Conservation (phyloP, 2,797 vertebrate species). For the Sebastes trivittatus region DNA sequence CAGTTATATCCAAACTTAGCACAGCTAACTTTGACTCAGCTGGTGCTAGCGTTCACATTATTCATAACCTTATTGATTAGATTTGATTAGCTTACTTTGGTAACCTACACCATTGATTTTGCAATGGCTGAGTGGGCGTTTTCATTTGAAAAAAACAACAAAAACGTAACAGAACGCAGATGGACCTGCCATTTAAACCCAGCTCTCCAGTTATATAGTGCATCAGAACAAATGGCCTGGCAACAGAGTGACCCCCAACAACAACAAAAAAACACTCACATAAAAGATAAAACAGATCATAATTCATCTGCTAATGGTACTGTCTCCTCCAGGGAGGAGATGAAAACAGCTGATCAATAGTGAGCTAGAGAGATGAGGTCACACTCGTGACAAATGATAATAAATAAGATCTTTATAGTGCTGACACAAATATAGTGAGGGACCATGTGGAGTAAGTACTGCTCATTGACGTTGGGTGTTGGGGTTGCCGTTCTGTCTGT, state of each 20-base stretch:
- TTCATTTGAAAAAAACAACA: too few relatives aligned
- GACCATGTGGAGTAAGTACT: not conserved
- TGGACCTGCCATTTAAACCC: not conserved
- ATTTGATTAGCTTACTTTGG: too few relatives aligned
- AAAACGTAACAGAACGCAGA: too few relatives aligned
- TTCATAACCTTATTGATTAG: too few relatives aligned
- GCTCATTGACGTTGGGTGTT: not conserved
- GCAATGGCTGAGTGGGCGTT: too few relatives aligned
- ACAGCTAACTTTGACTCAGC: too few relatives aligned
- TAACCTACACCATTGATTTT: too few relatives aligned
- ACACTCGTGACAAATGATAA: not conserved
- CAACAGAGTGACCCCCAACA: not conserved
- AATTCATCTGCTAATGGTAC: constrained; percentile 5
- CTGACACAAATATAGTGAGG: constrained; percentile 6
- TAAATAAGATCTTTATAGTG: not conserved
- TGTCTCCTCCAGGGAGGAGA: not conserved
- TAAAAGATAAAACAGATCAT: not conserved
- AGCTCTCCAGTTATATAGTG: not conserved
- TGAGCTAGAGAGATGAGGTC: not conserved
- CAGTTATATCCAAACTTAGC: too few relatives aligned
- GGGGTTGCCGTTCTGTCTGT: not conserved
- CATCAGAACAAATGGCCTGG: not conserved
- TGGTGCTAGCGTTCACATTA: too few relatives aligned
- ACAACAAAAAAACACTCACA: not conserved
- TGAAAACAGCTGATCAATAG: constrained; percentile 4